Evolutionary conservation across 2,113 vertebrate species (phyloP).

Genomic region (Rhabdornis inornatus): DNA sequence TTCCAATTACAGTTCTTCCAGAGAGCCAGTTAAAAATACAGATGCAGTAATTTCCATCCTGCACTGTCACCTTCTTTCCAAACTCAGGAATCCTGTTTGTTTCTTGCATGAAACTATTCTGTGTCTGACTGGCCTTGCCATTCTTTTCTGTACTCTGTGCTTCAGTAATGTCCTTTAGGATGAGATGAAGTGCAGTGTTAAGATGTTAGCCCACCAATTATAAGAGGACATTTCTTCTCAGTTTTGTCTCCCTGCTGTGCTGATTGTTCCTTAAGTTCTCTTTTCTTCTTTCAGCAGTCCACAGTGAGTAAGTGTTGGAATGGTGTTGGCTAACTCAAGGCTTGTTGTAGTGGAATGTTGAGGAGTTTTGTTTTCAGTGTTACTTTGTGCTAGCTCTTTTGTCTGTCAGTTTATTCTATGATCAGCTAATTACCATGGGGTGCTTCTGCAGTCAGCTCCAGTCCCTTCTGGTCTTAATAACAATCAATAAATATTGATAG

Average conservation of each 20-base stretch:
- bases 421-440: neutral
- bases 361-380: neutral
- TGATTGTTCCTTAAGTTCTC: slow-evolving; percentile 39
- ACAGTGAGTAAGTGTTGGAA: slow-evolving; percentile 42
- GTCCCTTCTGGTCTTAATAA: neutral
- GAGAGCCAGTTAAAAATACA: neutral
- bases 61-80: neutral
- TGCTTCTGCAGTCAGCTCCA: neutral
- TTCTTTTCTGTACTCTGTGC: slow-evolving; percentile 42
- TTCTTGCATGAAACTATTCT: slow-evolving; percentile 4
- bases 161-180: slow-evolving; percentile 21
- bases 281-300: slow-evolving; percentile 38
- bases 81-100: neutral
- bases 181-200: slow-evolving; percentile 1
- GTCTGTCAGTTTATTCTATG: neutral
- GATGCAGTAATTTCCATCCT: neutral
- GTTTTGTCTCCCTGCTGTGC: slow-evolving; percentile 35
- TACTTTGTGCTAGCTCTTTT: neutral
- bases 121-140: neutral
- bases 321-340: neutral
- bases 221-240: slow-evolving; percentile 24
- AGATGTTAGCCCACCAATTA: slow-evolving; percentile 34
- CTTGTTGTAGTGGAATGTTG: neutral
- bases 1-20: neutral
- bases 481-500: neutral